Evolutionary conservation across 2,113 vertebrate genomes (phyloP), one percentile per base, ranked within the genome.

Genomic region (Circaetus gallicus): DNA sequence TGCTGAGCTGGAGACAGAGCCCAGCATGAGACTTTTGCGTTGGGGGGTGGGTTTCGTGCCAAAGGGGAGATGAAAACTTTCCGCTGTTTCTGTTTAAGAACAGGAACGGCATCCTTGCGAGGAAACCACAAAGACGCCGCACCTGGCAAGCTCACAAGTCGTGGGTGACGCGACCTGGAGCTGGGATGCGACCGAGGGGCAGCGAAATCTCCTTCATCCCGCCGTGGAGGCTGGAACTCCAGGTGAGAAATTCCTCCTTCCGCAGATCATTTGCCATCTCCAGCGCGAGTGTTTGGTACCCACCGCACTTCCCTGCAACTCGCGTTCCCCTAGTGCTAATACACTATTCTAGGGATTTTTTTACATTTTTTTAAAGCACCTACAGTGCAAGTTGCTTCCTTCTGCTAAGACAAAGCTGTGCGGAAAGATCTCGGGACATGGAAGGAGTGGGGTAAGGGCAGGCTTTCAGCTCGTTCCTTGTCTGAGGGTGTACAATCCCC

Each of bases 181-280:
- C 97, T 98, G 98, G 99, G 95, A 99, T 98, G 50, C 94, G 97
- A 53, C 98, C 98, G 7, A 98, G 98, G 14, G 98, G 98, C 78
- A 99, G 95, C 0, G 98, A 99, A 91, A 99, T 98, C 97, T 99
- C 98, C 67, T 92, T 98, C 96, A 99, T 98, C 10, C 98, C 98
- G 70, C 99, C 98, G 74, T 98, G 98, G 82, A 98, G 96, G 20
- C 98, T 98, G 4, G 98, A 98, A 82, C 98, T 98, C 98, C 98
- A 98, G 45, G 99, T 97, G 62, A 99, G 97, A 97, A 99, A 99
- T 89, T 99, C 98, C 86, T 99, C 98, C 5, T 96, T 98, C 99
- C 98, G 98, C 15, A 19, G 42, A 20, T n/a, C 13, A 6, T 63
- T 28, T n/a, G 31, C 42, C 4, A 1, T 19, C 43, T 50, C 6